Evolutionary conservation across 1,140 invertebrate species (phyloP), one percentile per base, ranked within the genome.

Genomic region (Pissodes strobi): DNA sequence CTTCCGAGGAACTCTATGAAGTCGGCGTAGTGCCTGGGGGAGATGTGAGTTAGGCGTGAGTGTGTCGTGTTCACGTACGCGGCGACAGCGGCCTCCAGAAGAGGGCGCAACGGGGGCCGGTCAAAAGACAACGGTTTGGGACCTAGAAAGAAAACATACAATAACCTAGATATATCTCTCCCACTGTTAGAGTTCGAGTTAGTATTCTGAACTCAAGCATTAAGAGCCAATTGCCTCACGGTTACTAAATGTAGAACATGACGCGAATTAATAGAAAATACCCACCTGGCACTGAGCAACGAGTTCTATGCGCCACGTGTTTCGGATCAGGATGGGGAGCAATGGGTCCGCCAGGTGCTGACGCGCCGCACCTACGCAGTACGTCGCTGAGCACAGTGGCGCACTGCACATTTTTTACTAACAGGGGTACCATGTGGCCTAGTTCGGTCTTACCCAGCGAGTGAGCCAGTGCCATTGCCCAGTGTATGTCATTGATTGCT

Each of bases 371-470:
- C n/a, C 86, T 78, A 1, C 90, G 83, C n/a, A 93, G 79, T 67
- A 94, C 91, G 78, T 93, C 91, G 17, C 89, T 89, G 56, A 93
- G 79, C 1, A 93, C 90, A 1, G 88, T 90, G 38, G 91, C 91
- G 80, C 91, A 93, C 74, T 91, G 90, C 12, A 94, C 90, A 79
- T 92, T 93, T 72, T 93, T 91, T 6, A 93, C 89, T 10, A 94
- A 80, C 6, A 93, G 79, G 8, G 90, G 90, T 49, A 93, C 84
- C 82, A 93, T 88, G 51, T 86, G 88, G 56, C 88, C 83, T 34
- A 93, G 80, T 76, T 93, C 90, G 3, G 84, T 82, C 68, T 90
- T 87, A 6, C 91, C 90, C 38, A 93, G 78, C 2, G 90, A 91
- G 74, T 93, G 90, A 48, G 89, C 88, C 10, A 93, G 79, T 9